phyloP scores from a whole-genome alignment of 2,797 vertebrate species.

The Chelmon rostratus region DNA sequence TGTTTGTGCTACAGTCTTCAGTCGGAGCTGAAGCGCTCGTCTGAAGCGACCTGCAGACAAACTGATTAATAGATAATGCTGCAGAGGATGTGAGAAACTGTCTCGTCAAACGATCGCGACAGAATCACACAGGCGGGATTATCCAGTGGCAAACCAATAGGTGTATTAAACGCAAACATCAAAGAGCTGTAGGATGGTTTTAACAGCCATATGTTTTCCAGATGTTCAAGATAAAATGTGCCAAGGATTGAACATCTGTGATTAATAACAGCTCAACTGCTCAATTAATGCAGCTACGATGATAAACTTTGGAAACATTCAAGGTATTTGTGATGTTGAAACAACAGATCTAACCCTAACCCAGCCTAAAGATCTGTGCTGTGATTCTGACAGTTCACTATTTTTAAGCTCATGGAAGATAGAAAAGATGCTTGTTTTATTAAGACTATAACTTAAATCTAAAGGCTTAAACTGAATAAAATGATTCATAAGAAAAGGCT shows the following conservation, averaged over 20 bases:
- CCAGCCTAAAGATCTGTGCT: too few relatives aligned
- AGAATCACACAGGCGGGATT: neutral
- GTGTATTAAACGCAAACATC: slow-evolving; percentile 21
- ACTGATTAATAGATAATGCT: neutral
- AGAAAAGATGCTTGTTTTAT: neutral
- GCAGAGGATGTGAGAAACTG: too few relatives aligned
- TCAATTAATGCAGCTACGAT: neutral
- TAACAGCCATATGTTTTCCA: slow-evolving; percentile 62
- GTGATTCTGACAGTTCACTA: neutral
- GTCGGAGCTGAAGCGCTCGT: neutral
- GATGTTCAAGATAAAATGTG: slow-evolving; percentile 44
- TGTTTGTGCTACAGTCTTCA: neutral
- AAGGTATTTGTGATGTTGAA: neutral
- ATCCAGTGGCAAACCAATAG: slow-evolving; percentile 7
- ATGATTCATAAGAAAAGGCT: neutral
- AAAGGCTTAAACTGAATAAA: rapidly evolving
- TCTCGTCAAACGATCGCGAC: neutral
- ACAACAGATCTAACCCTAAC: too few relatives aligned
- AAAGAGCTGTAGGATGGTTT: slow-evolving; percentile 10
- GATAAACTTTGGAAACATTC: rapidly evolving
- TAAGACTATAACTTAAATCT: neutral
- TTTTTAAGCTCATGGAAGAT: neutral
- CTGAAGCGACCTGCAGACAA: neutral
- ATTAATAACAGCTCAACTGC: slow-evolving; percentile 19
- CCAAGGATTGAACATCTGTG: slow-evolving; percentile 42